Evolutionary conservation across 2,797 vertebrate genomes (phyloP).

Genomic region (Anguilla pacifica): DNA sequence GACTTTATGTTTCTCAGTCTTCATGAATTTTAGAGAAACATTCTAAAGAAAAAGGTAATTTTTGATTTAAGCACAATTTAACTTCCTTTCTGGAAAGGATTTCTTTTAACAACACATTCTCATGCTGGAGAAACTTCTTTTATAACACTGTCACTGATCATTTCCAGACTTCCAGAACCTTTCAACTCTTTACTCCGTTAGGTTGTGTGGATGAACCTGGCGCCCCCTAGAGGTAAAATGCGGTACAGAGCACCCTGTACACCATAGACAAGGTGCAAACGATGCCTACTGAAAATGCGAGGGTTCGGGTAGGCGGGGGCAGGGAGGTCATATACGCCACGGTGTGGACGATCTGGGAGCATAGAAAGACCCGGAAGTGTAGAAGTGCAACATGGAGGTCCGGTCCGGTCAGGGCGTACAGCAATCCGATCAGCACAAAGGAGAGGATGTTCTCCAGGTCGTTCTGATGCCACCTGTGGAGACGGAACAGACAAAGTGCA

Average conservation of each 20-base stretch:
- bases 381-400: conserved; percentile 75
- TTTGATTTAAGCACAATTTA: too few species aligned
- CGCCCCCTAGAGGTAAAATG: conserved; percentile 59
- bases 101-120: too few species aligned
- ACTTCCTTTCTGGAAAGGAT: too few species aligned
- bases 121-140: too few species aligned
- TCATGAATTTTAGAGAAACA: too few species aligned
- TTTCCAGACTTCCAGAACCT: background rate
- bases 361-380: conserved; percentile 84
- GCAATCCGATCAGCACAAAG: conserved; percentile 81
- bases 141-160: background rate
- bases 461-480: conserved; percentile 84
- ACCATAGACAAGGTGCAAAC: conserved; percentile 81
- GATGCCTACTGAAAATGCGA: conserved; percentile 70
- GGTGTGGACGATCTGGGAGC: conserved; percentile 77
- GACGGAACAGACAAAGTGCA: background rate
- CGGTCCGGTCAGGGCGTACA: conserved; percentile 81
- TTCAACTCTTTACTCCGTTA: background rate
- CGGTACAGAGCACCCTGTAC: conserved; percentile 66
- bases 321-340: conserved; percentile 75
- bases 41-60: too few species aligned
- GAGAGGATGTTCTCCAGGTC: conserved; percentile 91
- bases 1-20: too few species aligned
- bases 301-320: conserved; percentile 80
- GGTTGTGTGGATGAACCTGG: background rate